These are phyloP conservation scores for Thymallus thymallus DNA, from an alignment of 2,113 vertebrate species.

Conservation along the genomic window DNA sequence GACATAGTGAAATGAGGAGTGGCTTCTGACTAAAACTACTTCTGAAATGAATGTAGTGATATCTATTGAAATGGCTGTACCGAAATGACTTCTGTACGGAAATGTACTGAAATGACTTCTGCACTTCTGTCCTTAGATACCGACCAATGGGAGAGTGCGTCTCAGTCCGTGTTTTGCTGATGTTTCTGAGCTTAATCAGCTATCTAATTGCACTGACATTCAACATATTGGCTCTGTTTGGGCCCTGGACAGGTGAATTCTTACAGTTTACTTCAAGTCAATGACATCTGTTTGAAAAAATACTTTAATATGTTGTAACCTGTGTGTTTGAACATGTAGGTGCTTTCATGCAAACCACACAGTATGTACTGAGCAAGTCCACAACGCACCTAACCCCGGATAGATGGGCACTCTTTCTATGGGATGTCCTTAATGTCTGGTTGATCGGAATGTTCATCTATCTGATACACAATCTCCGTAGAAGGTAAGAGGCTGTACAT, in stretches of 20 bases:
- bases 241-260: slow-evolving; percentile 49
- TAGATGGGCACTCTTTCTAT: slow-evolving; percentile 62
- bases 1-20: too few species aligned
- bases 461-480: slow-evolving; percentile 54
- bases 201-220: slow-evolving; percentile 43
- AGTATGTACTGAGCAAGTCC: slow-evolving; percentile 57
- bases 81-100: too few species aligned
- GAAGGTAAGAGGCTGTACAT: slow-evolving; percentile 54
- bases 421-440: slow-evolving; percentile 63
- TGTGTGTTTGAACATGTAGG: slow-evolving; percentile 31
- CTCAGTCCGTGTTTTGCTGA: slow-evolving; percentile 36
- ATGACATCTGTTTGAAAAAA: too few species aligned
- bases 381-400: slow-evolving; percentile 56
- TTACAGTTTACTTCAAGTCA: too few species aligned
- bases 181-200: slow-evolving; percentile 45
- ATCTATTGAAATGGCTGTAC: too few species aligned
- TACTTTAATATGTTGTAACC: too few species aligned
- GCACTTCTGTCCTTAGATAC: slow-evolving; percentile 18
- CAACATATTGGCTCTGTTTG: slow-evolving; percentile 50
- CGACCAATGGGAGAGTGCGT: slow-evolving; percentile 42
- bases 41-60: too few species aligned
- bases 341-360: slow-evolving; percentile 55
- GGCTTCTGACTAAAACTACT: too few species aligned
- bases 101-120: too few species aligned
- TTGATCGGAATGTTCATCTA: slow-evolving; percentile 57